Evolutionary conservation across 2,888 invertebrate species (phyloP).

Genomic region (Plebejus argus): DNA sequence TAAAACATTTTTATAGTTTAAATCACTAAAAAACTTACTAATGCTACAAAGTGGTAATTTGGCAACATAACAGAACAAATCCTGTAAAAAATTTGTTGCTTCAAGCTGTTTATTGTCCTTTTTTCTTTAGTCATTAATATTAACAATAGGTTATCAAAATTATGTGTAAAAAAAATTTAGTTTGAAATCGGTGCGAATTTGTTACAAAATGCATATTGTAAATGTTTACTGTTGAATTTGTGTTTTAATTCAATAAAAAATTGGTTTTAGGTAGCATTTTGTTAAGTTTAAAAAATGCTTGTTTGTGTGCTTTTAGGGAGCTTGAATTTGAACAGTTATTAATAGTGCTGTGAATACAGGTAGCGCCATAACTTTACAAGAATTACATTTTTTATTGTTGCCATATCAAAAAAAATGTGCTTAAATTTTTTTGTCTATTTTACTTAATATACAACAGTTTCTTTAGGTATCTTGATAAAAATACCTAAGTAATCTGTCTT

Average conservation of each 20-base stretch:
- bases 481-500: background rate
- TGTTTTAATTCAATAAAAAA: conserved; percentile 18
- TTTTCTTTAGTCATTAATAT: conserved; percentile 25
- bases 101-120: background rate
- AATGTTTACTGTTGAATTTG: conserved; percentile 18
- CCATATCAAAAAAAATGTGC: background rate
- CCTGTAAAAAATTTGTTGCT: background rate
- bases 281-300: conserved; percentile 20
- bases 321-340: background rate
- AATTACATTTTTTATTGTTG: background rate
- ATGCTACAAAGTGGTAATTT: conserved; percentile 22
- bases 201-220: conserved; percentile 17
- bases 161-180: background rate
- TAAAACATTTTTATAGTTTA: background rate
- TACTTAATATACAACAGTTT: too few species aligned
- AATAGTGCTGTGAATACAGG: conserved; percentile 21
- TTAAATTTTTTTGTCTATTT: too few species aligned
- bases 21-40: background rate
- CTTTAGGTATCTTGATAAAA: background rate
- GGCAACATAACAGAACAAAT: conserved; percentile 8
- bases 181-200: conserved; percentile 15
- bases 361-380: background rate
- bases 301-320: background rate
- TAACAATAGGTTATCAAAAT: conserved; percentile 11
- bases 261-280: conserved; percentile 20